A percentile compares a stretch with the other conserved stretches of the same genome.
These are phyloP conservation scores for Orius laevigatus DNA, from an alignment of 1,140 invertebrate species.

Conservation along the genomic window DNA sequence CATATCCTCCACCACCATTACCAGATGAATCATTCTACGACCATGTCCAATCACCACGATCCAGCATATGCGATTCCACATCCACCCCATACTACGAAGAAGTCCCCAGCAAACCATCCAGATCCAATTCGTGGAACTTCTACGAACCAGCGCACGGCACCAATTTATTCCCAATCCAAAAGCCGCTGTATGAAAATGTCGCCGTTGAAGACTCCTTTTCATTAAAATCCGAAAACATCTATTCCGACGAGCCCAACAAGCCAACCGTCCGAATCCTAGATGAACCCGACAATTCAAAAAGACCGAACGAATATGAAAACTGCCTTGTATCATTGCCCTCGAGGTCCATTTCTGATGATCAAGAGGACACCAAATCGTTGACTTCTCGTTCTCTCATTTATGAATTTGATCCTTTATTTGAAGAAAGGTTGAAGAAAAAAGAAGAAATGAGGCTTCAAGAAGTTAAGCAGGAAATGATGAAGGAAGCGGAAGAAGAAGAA, in stretches of 20 bases:
- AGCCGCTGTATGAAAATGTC: constrained; percentile 20
- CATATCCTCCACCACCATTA: constrained; percentile 39
- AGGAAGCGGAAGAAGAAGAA: not conserved
- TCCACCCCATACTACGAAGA: constrained; percentile 20
- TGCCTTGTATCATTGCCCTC: not conserved
- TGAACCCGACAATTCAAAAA: not conserved
- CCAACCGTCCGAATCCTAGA: too few relatives aligned
- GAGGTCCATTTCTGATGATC: too few relatives aligned
- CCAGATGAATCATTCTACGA: constrained; percentile 40
- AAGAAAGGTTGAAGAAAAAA: constrained; percentile 13
- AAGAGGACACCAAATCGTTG: constrained; percentile 1
- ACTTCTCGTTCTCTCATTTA: constrained; percentile 21
- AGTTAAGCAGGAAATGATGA: not conserved
- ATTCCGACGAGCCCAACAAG: constrained; percentile 1
- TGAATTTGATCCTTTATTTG: constrained; percentile 24
- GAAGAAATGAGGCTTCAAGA: not conserved
- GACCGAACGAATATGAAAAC: constrained; percentile 15
- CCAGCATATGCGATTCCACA: constrained; percentile 26
- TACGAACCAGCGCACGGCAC: constrained; percentile 28
- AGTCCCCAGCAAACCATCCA: constrained; percentile 25
- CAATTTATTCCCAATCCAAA: constrained; percentile 19
- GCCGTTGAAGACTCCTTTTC: constrained; percentile 11
- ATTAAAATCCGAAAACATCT: constrained; percentile 9
- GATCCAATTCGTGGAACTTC: constrained; percentile 37
- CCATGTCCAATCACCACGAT: constrained; percentile 30